A percentile compares a stretch with the other conserved stretches of the same genome.
These are phyloP conservation scores for Pachydiplax longipennis DNA, from an alignment of 2,888 invertebrate genomes.

Conservation along the genomic window DNA sequence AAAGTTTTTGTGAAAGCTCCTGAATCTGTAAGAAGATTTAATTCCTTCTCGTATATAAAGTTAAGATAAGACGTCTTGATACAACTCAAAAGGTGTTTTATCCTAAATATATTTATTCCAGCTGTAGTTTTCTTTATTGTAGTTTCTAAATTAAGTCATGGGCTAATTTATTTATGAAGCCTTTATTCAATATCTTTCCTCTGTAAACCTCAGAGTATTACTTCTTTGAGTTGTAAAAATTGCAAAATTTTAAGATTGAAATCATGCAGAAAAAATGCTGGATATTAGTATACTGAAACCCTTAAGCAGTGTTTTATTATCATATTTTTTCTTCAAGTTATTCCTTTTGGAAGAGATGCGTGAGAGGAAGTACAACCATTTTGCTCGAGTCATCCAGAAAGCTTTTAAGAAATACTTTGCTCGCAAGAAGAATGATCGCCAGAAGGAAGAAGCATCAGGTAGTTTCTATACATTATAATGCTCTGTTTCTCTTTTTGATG, in stretches of 20 bases:
- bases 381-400: conserved; percentile 71
- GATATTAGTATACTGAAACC: too few species aligned
- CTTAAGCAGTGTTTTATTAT: neutral
- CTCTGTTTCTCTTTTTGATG: neutral
- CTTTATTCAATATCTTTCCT: too few species aligned
- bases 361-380: conserved; percentile 71
- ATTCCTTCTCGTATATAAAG: too few species aligned
- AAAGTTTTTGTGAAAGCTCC: conserved; percentile 75
- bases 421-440: conserved; percentile 64
- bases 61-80: neutral
- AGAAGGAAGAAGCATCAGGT: conserved; percentile 66
- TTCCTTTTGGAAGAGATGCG: conserved; percentile 72
- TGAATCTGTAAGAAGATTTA: conserved; percentile 63
- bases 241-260: neutral
- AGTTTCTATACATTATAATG: conserved; percentile 44
- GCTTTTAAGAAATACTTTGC: conserved; percentile 71
- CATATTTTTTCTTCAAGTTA: conserved; percentile 60
- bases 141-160: too few species aligned
- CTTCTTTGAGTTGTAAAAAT: neutral
- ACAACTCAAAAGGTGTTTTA: neutral
- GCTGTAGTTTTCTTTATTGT: too few species aligned
- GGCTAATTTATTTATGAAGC: too few species aligned
- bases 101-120: too few species aligned
- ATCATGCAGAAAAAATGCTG: neutral
- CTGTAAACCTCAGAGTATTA: too few species aligned